Percentiles rank a stretch among this genome's conserved stretches.
phyloP scores from a whole-genome alignment of 2,113 vertebrate species.

The Sprattus sprattus region DNA sequence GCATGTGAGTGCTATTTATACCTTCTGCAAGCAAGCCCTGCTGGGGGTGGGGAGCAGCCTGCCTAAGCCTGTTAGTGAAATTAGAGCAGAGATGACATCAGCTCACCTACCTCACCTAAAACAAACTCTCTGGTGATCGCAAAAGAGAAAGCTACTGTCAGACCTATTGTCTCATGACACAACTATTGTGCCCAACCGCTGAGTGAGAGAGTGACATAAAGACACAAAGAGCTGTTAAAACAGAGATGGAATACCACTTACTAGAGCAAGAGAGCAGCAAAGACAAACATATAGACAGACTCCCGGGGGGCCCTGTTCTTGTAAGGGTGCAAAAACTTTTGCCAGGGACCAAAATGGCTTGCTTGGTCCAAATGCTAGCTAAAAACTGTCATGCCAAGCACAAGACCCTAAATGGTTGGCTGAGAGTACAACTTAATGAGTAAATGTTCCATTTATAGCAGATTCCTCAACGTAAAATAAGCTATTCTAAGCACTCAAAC shows the following conservation, averaged over 20 bases:
- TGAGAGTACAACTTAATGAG: not conserved
- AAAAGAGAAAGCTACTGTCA: not conserved
- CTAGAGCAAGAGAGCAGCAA: no score
- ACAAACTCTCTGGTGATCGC: not conserved
- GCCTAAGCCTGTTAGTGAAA: conserved; percentile 51
- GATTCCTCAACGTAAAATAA: not conserved
- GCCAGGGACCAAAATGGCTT: not conserved
- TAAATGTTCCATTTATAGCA: no score
- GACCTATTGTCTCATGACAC: not conserved
- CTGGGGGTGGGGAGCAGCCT: not conserved
- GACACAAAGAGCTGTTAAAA: not conserved
- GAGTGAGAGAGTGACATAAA: no score
- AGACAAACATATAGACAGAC: no score
- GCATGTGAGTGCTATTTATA: not conserved
- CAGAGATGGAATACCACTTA: not conserved
- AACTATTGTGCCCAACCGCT: not conserved
- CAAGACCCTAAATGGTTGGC: no score
- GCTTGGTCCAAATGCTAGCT: not conserved
- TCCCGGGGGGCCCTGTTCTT: no score
- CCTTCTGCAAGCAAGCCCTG: not conserved
- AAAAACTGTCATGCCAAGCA: not conserved
- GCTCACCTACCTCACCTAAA: not conserved
- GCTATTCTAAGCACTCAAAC: not conserved
- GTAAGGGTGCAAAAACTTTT: no score
- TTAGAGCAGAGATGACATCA: not conserved